Conservation (phyloP, 2,888 invertebrate species). For the Himalopsyche kuldschensis region DNA sequence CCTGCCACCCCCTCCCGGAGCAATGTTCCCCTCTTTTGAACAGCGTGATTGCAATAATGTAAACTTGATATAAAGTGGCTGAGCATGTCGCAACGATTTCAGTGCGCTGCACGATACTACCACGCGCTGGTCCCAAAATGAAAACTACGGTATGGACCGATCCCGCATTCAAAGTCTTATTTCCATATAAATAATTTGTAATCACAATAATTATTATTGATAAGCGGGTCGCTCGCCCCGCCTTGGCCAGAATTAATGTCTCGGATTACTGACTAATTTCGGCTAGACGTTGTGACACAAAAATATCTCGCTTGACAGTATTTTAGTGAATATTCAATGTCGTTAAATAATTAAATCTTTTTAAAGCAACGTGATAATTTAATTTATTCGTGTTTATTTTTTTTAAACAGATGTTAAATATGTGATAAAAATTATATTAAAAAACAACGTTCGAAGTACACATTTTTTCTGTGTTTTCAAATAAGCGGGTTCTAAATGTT, state of each 20-base stretch:
- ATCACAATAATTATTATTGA: neutral
- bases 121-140: constrained; percentile 21
- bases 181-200: neutral
- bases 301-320: neutral
- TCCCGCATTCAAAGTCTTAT: neutral
- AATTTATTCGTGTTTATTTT: neutral
- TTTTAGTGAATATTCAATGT: neutral
- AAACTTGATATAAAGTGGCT: constrained; percentile 20
- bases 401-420: too few relatives aligned
- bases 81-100: constrained; percentile 16
- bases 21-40: neutral
- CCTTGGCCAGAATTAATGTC: neutral
- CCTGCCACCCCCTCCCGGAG: neutral
- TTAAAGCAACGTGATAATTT: neutral
- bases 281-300: neutral
- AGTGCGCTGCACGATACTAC: constrained; percentile 20
- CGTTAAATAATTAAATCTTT: neutral
- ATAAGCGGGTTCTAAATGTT: too few relatives aligned
- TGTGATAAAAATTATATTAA: too few relatives aligned
- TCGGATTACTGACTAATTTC: neutral
- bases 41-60: neutral
- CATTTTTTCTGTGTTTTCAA: too few relatives aligned
- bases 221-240: neutral
- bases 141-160: constrained; percentile 26
- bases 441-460: too few relatives aligned